Evolutionary conservation across 2,888 invertebrate genomes (phyloP).

Genomic region (Tetanocera ferruginea): DNA sequence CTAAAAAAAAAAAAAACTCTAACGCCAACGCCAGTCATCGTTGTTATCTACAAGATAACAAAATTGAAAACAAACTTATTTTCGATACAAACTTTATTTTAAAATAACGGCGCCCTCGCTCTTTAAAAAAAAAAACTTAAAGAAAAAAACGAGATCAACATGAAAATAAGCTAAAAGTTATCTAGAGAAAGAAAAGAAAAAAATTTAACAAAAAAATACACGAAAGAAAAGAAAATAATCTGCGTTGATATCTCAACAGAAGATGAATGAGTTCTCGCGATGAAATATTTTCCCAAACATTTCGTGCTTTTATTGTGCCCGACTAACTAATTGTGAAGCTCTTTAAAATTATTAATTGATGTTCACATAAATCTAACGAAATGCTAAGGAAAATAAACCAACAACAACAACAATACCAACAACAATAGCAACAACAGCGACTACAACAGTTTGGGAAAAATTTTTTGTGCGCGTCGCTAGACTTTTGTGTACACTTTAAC

Average conservation of each 20-base stretch:
- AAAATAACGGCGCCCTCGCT: background rate
- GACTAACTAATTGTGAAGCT: conserved; percentile 63
- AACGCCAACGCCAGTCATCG: conserved; percentile 11
- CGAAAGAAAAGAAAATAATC: conserved; percentile 24
- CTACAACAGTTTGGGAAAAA: background rate
- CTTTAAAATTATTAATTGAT: conserved; percentile 61
- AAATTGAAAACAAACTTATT: background rate
- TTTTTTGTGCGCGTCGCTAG: background rate
- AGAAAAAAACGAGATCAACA: background rate
- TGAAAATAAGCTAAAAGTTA: conserved; percentile 3
- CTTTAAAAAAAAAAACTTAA: background rate
- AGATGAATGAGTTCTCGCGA: conserved; percentile 35
- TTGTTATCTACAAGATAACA: background rate
- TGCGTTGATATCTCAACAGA: conserved; percentile 40
- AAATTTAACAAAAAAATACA: conserved; percentile 14
- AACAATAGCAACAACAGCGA: conserved; percentile 19
- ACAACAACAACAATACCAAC: conserved; percentile 33
- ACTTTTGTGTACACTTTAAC: background rate
- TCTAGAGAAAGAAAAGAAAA: conserved; percentile 8
- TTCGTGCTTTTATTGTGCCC: conserved; percentile 34
- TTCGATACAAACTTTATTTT: background rate
- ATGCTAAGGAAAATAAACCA: conserved; percentile 33
- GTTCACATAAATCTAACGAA: conserved; percentile 46
- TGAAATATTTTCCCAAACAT: conserved; percentile 33
- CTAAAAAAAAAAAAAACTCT: background rate